phyloP scores from a whole-genome alignment of 2,797 vertebrate species.

The Coilia nasus region DNA sequence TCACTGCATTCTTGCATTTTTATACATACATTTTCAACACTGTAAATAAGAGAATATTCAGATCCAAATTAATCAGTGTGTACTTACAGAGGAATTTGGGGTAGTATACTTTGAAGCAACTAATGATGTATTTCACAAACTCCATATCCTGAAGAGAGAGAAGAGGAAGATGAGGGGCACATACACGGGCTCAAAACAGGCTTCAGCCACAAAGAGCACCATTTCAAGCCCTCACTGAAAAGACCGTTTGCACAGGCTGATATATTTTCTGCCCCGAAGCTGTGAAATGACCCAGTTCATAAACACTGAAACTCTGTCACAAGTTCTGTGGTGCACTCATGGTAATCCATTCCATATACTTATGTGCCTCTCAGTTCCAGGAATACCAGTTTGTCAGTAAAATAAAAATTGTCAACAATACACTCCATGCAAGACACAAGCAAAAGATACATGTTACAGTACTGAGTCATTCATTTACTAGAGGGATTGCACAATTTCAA shows the following conservation, averaged over 20 bases:
- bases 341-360: not conserved
- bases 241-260: conserved; percentile 41
- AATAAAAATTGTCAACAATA: not conserved
- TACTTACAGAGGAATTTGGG: conserved; percentile 98
- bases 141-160: conserved; percentile 92
- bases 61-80: not conserved
- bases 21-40: not conserved
- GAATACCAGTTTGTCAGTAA: conserved; percentile 7
- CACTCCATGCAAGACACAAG: conserved; percentile 13
- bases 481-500: not conserved
- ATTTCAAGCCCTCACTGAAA: conserved; percentile 35
- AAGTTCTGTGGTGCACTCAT: conserved; percentile 37
- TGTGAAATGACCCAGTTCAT: conserved; percentile 54
- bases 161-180: not conserved
- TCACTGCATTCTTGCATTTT: not conserved
- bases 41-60: not conserved
- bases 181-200: conserved; percentile 18
- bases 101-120: conserved; percentile 96
- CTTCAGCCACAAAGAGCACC: conserved; percentile 39
- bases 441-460: not conserved
- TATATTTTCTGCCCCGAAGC: conserved; percentile 48
- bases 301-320: conserved; percentile 46
- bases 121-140: conserved; percentile 93
- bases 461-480: not conserved
- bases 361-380: conserved; percentile 17